These are phyloP conservation scores for Macrotis lagotis DNA, from an alignment of 2,113 vertebrate genomes.

Conservation along the genomic window DNA sequence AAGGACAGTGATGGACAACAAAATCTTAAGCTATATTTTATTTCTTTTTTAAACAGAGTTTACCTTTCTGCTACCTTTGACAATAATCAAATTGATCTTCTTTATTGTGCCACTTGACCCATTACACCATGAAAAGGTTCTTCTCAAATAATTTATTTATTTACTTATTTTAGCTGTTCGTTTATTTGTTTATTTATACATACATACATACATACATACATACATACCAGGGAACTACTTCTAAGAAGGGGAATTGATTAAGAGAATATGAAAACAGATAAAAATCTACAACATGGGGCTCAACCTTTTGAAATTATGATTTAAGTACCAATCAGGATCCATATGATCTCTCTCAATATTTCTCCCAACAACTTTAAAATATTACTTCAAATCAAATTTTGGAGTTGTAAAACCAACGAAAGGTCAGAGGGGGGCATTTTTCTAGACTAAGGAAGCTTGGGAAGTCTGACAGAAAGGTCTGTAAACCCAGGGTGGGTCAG, in stretches of 20 bases:
- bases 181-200: no score
- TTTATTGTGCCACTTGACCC: neutral
- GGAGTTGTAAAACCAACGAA: no score
- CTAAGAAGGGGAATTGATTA: constrained; percentile 69
- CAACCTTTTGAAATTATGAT: constrained; percentile 60
- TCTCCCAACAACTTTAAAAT: no score
- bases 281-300: constrained; percentile 69
- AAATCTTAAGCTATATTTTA: neutral
- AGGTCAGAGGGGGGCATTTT: no score
- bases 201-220: no score
- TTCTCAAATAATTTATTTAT: no score
- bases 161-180: no score
- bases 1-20: neutral
- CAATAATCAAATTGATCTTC: neutral
- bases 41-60: neutral
- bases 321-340: constrained; percentile 3
- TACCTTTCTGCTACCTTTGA: neutral
- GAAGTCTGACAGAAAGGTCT: no score
- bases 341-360: no score
- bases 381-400: no score
- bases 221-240: constrained; percentile 25
- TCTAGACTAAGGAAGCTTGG: no score
- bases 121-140: neutral
- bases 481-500: no score
- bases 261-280: constrained; percentile 69